Conservation (phyloP, 2,113 vertebrate genomes). For the Notothenia rossii region DNA sequence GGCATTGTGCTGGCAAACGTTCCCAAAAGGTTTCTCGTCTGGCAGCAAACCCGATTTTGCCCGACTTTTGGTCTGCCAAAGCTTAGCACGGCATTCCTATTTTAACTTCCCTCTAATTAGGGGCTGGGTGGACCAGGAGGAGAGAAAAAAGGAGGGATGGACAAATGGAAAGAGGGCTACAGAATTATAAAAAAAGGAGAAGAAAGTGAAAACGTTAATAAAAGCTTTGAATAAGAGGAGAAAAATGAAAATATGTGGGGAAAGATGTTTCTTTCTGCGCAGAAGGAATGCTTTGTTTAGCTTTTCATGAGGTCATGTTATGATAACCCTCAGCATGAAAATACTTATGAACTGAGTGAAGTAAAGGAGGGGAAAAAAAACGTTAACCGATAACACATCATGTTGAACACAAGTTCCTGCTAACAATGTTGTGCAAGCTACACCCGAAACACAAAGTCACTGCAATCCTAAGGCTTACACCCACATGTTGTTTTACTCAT, state of each 20-base stretch:
- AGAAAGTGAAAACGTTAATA: neutral
- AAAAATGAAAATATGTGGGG: neutral
- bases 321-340: constrained; percentile 79
- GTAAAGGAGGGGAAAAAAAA: constrained; percentile 42
- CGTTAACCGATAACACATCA: constrained; percentile 56
- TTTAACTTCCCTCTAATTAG: constrained; percentile 72
- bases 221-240: constrained; percentile 18
- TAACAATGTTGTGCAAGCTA: constrained; percentile 58
- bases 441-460: constrained; percentile 57
- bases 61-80: constrained; percentile 46
- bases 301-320: constrained; percentile 73
- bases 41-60: constrained; percentile 45
- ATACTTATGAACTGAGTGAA: constrained; percentile 75
- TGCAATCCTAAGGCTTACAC: constrained; percentile 35
- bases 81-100: constrained; percentile 66
- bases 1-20: constrained; percentile 61
- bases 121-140: constrained; percentile 25
- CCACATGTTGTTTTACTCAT: constrained; percentile 58
- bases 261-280: constrained; percentile 33
- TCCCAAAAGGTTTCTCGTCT: constrained; percentile 61
- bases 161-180: constrained; percentile 20
- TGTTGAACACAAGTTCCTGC: constrained; percentile 54
- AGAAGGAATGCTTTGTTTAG: constrained; percentile 73
- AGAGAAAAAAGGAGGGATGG: constrained; percentile 7
- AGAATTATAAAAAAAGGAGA: constrained; percentile 1